A percentile compares a stretch with the other conserved stretches of the same genome.
Conservation (phyloP, 92 coral and sea anemone species). For the Zoanthus gigantus region DNA sequence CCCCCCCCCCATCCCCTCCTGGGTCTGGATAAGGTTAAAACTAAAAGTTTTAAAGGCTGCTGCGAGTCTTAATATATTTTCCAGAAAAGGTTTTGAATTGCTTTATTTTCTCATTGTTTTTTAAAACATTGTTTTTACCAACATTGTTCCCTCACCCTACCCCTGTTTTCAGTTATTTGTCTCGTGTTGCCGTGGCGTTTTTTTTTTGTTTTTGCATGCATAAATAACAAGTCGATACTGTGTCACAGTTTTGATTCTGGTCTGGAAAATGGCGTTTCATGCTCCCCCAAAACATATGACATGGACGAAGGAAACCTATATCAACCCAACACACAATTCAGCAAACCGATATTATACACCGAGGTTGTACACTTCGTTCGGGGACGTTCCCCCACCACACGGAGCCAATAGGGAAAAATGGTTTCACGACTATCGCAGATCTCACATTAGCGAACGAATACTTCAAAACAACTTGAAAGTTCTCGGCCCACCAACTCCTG, state of each 20-base stretch:
- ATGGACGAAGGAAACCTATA: slow-evolving; percentile 82
- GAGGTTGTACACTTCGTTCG: slow-evolving; percentile 68
- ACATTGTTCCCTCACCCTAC: not conserved
- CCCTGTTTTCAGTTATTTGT: not conserved
- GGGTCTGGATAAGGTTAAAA: no score
- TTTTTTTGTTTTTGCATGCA: not conserved
- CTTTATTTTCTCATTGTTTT: no score
- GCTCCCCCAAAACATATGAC: slow-evolving; percentile 75
- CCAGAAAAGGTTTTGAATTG: no score
- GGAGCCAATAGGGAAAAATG: slow-evolving; percentile 90
- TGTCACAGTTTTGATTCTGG: not conserved
- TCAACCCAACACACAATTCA: slow-evolving; percentile 81
- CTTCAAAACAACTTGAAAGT: slow-evolving; percentile 77
- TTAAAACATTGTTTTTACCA: no score
- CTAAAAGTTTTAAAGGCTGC: no score
- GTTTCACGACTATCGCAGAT: slow-evolving; percentile 96
- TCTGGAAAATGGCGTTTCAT: slow-evolving; percentile 81
- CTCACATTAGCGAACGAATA: slow-evolving; percentile 77
- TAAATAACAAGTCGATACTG: not conserved
- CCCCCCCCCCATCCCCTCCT: no score
- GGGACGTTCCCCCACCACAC: slow-evolving; percentile 58
- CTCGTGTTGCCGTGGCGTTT: slow-evolving; percentile 6
- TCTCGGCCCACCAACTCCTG: slow-evolving; percentile 81
- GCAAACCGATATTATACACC: slow-evolving; percentile 86
- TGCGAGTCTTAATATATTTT: no score